phyloP scores from a whole-genome alignment of 2,888 invertebrate genomes.

The Lypha dubia region DNA sequence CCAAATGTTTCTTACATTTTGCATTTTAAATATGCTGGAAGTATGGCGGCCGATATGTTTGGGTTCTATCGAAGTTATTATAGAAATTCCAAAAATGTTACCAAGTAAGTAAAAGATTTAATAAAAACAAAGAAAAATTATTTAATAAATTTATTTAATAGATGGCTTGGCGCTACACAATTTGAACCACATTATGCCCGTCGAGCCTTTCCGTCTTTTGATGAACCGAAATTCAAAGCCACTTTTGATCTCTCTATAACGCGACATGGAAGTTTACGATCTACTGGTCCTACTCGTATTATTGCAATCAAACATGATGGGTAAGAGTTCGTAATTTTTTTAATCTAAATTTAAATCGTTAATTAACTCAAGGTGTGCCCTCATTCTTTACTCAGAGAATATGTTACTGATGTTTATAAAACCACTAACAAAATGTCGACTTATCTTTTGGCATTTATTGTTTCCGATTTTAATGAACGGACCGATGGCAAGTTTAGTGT shows the following conservation, averaged over 20 bases:
- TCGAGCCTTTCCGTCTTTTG: constrained; percentile 91
- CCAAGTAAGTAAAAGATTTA: constrained; percentile 75
- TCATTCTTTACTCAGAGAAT: constrained; percentile 68
- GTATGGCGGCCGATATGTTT: constrained; percentile 84
- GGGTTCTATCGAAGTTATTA: constrained; percentile 84
- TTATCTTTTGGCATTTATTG: constrained; percentile 91
- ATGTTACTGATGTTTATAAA: constrained; percentile 78
- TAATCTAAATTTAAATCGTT: not conserved
- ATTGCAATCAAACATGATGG: constrained; percentile 50
- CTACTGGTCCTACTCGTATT: constrained; percentile 77
- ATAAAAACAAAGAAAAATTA: too few species aligned
- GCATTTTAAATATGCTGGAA: constrained; percentile 84
- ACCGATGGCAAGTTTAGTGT: constrained; percentile 83
- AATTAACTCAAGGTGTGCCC: not conserved
- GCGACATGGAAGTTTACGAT: constrained; percentile 78
- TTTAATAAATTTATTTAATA: constrained; percentile 72
- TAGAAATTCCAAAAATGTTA: constrained; percentile 79
- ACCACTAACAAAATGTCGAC: constrained; percentile 88
- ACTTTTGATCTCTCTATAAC: constrained; percentile 85
- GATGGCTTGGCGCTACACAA: constrained; percentile 88
- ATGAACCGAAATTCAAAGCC: constrained; percentile 89
- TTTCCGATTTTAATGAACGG: constrained; percentile 85
- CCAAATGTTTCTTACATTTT: constrained; percentile 83
- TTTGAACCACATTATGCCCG: constrained; percentile 88
- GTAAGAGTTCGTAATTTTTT: constrained; percentile 84